Evolutionary conservation across 2,113 vertebrate species (phyloP).

Genomic region (Phalacrocorax brasilianus): DNA sequence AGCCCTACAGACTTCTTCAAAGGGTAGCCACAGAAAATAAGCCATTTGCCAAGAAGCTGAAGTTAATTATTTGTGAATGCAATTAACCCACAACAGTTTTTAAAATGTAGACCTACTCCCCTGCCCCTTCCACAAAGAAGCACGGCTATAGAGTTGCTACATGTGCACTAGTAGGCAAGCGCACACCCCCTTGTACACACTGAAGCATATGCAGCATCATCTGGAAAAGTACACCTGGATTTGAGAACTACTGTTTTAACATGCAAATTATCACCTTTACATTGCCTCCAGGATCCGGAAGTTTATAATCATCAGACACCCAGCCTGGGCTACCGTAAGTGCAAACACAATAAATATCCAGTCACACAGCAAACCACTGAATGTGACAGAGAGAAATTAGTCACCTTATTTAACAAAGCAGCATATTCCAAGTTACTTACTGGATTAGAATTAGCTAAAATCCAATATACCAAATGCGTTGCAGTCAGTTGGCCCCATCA

Average conservation of each 20-base stretch:
- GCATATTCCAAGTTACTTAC: not conserved
- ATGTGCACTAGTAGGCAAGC: not conserved
- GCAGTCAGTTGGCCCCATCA: not conserved
- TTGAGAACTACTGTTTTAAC: not conserved
- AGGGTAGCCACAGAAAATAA: not conserved
- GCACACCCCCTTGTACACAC: not conserved
- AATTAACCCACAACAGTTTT: not conserved
- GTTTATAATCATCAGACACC: not conserved
- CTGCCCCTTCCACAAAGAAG: not conserved
- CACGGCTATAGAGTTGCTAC: fast-evolving
- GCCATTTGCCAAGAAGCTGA: not conserved
- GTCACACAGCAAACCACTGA: not conserved
- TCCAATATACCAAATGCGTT: fast-evolving
- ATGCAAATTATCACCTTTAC: not conserved
- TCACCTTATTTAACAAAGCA: not conserved
- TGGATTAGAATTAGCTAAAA: not conserved
- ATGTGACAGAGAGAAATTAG: not conserved
- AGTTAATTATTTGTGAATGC: not conserved
- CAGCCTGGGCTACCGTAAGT: not conserved
- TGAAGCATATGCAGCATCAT: not conserved
- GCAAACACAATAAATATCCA: not conserved
- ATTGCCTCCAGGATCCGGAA: not conserved
- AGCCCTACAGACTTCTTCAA: not conserved
- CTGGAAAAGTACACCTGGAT: not conserved
- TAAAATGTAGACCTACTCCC: not conserved